Evolutionary conservation across 2,888 invertebrate species (phyloP), one percentile per base, ranked within the genome.

Genomic region (Drosophila leonis): DNA sequence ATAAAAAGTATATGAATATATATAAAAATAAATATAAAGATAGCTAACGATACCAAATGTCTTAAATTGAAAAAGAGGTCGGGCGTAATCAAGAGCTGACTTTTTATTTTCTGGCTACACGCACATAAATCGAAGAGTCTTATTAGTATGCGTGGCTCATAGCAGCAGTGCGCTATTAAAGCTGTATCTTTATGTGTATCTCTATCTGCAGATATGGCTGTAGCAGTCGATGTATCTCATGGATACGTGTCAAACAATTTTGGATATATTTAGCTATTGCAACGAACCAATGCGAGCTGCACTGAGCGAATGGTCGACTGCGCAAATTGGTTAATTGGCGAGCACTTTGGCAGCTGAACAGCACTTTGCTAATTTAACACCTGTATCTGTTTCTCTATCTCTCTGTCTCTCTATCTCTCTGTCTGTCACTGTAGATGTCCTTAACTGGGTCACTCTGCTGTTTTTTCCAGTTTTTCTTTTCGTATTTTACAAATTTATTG

Each of bases 241-340:
- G 35, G 48, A 20, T 35, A 59, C 61, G 54, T 61, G 51, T 41
- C 20, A 18, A 37, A 33, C 20, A 33, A 10, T 46, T 46, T 33
- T 13, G 7, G 15, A 29, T 37, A 29, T n/a, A 56, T 56, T 41
- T 31, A 6, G 42, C 42, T 10, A 56, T 20, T 48, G 59, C 59
- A 59, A 29, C 48, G 37, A 29, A 27, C 29, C 59, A 41, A 56
- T 51, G 31, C 15, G 41, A 37, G 51, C 24, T 56, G 42, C 27
- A 41, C 44, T 51, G 44, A 13, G 15, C 55, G 20, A 39, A 3
- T 51, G 77, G 73, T 29, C 75, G 64, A 46, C 20, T 69, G 65
- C 33, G 33, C 56, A 77, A 88, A 82, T 77, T 79, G 79, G 72
- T 82, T 85, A 85, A 83, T 79, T 84, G 77, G 29, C 60, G n/a